Evolutionary conservation across 2,888 invertebrate species (phyloP).

Genomic region (Lordiphosa fenestrarum): DNA sequence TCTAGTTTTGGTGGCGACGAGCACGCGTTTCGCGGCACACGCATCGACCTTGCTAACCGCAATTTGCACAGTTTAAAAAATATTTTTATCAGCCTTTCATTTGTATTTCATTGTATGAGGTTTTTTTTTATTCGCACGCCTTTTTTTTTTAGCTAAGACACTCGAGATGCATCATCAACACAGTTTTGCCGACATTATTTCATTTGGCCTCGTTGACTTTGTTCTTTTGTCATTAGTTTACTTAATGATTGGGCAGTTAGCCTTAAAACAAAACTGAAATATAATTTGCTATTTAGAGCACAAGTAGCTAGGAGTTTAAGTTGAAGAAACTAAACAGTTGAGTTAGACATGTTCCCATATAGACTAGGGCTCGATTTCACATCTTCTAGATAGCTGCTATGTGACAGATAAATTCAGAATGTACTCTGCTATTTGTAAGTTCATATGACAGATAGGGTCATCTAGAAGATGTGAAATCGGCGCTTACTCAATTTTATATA

Average conservation of each 20-base stretch:
- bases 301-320: no score
- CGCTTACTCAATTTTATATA: no score
- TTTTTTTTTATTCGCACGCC: no score
- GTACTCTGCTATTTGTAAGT: no score
- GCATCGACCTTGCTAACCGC: conserved; percentile 4
- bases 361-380: no score
- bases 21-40: conserved; percentile 10
- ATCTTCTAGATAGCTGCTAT: no score
- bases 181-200: conserved; percentile 21
- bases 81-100: conserved; percentile 27
- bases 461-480: no score
- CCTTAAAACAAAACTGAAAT: not conserved
- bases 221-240: conserved; percentile 3
- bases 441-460: no score
- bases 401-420: no score
- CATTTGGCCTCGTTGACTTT: conserved; percentile 10
- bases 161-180: conserved; percentile 22
- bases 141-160: conserved; percentile 2
- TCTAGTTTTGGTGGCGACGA: conserved; percentile 3
- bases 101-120: conserved; percentile 6
- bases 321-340: no score
- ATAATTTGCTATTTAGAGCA: not conserved
- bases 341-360: no score
- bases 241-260: not conserved
- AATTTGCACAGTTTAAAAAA: conserved; percentile 38